Base-by-base conservation (phyloP, 2,888 invertebrate genomes). In the Conistra vaccinii region DNA sequence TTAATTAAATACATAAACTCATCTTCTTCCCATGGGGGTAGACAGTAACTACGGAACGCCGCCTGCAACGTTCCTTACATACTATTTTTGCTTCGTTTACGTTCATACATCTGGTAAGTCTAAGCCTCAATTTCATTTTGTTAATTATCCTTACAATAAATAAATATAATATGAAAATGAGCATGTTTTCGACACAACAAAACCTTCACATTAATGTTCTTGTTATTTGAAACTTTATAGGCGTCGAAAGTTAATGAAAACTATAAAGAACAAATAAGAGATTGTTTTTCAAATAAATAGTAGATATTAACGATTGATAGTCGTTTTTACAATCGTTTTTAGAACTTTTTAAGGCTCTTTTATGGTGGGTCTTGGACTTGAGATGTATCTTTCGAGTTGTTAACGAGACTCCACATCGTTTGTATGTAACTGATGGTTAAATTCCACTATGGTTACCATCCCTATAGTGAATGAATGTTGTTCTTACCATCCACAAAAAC, bases 241-340 rank as follows among this genome's bases (percentile, higher is more conserved):
- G 14, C 68, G 42, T 75, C 70, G 60, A 70, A 76, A 51, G 45
- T 65, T 67, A 73, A 73, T 67, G 51, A 70, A 77, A 76, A 60
- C 74, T 69, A 72, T 10, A 65, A 45, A 29, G 12, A 65, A 70
- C 61, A 53, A 73, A 79, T 74, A 76, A 80, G 82, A 55, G 39
- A 71, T n/a, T 10, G 29, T 70, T 84, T 80, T 81, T 48, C 20
- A n/a, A 62, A 39, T 42, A 42, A 62, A 42, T 26, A 4, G n/a
- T 32, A 32, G 32, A 32, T 32, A 68, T 68, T 35, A 57, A 78
- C 58, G 51, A 51, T 75, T 80, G 66, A 60, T 57, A 26, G 73
- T 80, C 69, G 69, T 63, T 80, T 84, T 85, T 81, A 80, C 71
- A 79, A 78, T 84, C 73, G 63, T 48, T 79, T 84, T 86, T 78